phyloP scores from a whole-genome alignment of 2,888 invertebrate genomes.

The Leucophenga maculata region DNA sequence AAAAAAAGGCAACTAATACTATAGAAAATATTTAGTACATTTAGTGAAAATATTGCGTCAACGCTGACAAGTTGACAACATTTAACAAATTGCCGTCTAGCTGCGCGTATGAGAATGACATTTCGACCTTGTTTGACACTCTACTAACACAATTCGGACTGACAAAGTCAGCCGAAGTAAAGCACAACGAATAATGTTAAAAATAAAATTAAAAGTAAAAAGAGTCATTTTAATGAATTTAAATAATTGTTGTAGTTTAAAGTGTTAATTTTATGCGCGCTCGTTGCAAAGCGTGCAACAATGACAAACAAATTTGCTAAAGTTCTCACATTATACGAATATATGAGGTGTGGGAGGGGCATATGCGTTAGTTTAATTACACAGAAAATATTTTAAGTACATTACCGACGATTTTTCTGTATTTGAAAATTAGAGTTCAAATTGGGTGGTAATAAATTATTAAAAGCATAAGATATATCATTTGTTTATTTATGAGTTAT shows the following conservation, averaged over 20 bases:
- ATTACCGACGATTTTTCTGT: too few species aligned
- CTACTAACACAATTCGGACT: neutral
- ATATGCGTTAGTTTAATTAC: neutral
- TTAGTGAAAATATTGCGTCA: too few species aligned
- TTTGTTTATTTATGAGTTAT: too few species aligned
- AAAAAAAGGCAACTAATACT: neutral
- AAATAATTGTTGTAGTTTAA: neutral
- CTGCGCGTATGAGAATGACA: conserved; percentile 3
- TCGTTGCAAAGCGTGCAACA: neutral
- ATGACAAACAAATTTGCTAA: conserved; percentile 1
- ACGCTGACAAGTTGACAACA: conserved; percentile 8
- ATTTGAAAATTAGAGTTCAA: too few species aligned
- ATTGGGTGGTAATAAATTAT: too few species aligned
- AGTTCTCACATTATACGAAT: neutral
- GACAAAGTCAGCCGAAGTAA: neutral
- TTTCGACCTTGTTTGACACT: neutral
- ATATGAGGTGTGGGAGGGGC: neutral
- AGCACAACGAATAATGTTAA: neutral
- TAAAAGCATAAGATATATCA: too few species aligned
- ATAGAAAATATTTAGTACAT: neutral
- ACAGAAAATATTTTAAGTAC: neutral
- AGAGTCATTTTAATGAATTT: neutral
- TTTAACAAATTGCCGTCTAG: conserved; percentile 4
- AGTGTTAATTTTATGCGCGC: conserved; percentile 5
- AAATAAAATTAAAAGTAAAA: neutral